Base-by-base conservation (phyloP, 2,888 invertebrate species). In the Trissolcus brochymenae region DNA sequence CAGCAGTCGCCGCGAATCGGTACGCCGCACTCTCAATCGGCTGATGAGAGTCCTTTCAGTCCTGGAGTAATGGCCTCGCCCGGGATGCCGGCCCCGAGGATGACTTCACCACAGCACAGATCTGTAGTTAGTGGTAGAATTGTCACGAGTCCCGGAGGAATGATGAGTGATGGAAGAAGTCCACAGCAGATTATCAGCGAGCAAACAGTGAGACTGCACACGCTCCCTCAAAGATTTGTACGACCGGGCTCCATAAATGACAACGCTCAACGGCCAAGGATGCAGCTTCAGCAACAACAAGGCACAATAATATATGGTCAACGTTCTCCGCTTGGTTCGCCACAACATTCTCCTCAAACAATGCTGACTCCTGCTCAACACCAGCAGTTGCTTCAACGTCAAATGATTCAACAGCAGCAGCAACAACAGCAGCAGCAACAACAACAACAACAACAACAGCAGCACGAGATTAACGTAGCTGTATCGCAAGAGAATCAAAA, bases 31-130 rank as follows among this genome's bases (percentile, higher is more conserved):
- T 92, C 92, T 0, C 92, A 92, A 85, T 54, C 74, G 0, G 90
- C 90, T 65, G 92, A 93, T 70, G 92, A 92, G 64, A 91, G 91
- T 82, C 91, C 91, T 0, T 91, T 91, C 79, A 91, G 91, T 83
- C 92, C 92, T 0, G 91, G 91, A 3, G 86, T 90, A 6, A 89
- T 89, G 82, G 90, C 92, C 1, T 91, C 90, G 0, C 91, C 91
- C 54, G 86, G 83, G 0, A 91, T 91, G 0, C 89, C 91, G 1
- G 89, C 89, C 7, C 90, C 91, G 14, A 86, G 92, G 65, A 91
- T 92, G 91, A 90, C 92, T 2, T 92, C 92, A 13, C 92, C 92
- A 0, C 92, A 92, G 81, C 92, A 92, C 82, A 88, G 92, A 56
- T 84, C 87, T 0, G 84, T 86, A 0, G 85, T 89, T 1, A 85